Conservation (phyloP, 2,888 invertebrate genomes). For the Erpobdella octoculata region DNA sequence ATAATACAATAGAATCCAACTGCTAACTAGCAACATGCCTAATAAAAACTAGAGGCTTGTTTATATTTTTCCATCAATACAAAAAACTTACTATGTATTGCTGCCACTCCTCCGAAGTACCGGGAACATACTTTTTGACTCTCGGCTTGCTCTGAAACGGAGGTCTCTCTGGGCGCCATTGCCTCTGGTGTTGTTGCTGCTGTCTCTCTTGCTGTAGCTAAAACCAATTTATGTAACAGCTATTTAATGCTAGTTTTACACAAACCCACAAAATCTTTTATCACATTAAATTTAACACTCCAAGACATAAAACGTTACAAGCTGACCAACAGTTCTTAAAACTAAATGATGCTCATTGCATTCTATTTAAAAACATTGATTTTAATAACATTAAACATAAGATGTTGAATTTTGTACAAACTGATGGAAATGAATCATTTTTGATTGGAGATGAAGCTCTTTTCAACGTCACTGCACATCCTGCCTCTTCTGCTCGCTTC, state of each 20-base stretch:
- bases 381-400: not conserved
- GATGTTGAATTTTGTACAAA: not conserved
- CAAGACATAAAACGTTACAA: not conserved
- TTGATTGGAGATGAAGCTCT: not conserved
- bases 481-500: slow-evolving; percentile 15
- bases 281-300: not conserved
- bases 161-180: not conserved
- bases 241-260: too few relatives aligned
- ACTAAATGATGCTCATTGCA: too few relatives aligned
- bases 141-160: not conserved
- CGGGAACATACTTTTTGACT: slow-evolving; percentile 18
- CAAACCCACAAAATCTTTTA: too few relatives aligned
- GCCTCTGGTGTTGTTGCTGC: not conserved
- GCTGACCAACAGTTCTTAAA: too few relatives aligned
- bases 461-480: slow-evolving; percentile 17
- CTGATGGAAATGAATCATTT: not conserved
- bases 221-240: too few relatives aligned
- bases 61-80: not conserved
- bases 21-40: not conserved
- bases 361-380: too few relatives aligned
- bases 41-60: too few relatives aligned
- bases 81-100: slow-evolving; percentile 16
- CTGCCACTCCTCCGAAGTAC: slow-evolving; percentile 22
- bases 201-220: too few relatives aligned
- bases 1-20: not conserved